Conservation (phyloP, 1,140 invertebrate species). For the Diorhabda elongata region DNA sequence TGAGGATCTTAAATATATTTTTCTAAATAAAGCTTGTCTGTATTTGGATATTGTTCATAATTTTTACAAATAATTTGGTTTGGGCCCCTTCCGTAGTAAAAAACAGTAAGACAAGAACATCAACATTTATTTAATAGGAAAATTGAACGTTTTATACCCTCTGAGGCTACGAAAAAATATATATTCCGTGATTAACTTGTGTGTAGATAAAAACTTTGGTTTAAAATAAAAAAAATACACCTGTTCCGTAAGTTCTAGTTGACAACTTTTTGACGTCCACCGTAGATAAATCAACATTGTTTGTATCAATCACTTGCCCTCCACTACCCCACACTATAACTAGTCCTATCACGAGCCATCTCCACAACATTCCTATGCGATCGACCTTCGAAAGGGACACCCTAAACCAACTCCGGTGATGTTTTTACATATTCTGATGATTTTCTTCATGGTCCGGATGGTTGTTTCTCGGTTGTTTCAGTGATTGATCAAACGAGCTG, state of each 20-base stretch:
- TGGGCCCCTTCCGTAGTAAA: too few species aligned
- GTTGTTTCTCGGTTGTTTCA: conserved; percentile 18
- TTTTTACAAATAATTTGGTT: too few species aligned
- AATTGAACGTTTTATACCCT: too few species aligned
- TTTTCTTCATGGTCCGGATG: conserved; percentile 12
- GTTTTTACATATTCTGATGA: conserved; percentile 4
- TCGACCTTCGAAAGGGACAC: conserved; percentile 5
- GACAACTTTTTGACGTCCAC: conserved; percentile 27
- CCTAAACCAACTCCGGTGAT: neutral
- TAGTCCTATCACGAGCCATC: conserved; percentile 5
- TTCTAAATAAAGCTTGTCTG: too few species aligned
- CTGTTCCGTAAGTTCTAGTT: conserved; percentile 35
- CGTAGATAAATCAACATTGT: conserved; percentile 26
- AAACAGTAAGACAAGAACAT: too few species aligned
- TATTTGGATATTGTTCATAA: too few species aligned
- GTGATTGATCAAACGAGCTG: conserved; percentile 31
- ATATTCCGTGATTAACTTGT: too few species aligned
- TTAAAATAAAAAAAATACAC: conserved; percentile 9
- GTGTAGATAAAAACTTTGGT: too few species aligned
- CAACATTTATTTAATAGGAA: too few species aligned
- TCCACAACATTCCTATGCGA: conserved; percentile 20
- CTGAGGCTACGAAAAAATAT: too few species aligned
- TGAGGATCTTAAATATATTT: too few species aligned
- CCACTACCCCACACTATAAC: conserved; percentile 7
- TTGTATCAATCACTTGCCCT: conserved; percentile 5